phyloP scores from a whole-genome alignment of 2,888 invertebrate species.

The Steromphala cineraria region DNA sequence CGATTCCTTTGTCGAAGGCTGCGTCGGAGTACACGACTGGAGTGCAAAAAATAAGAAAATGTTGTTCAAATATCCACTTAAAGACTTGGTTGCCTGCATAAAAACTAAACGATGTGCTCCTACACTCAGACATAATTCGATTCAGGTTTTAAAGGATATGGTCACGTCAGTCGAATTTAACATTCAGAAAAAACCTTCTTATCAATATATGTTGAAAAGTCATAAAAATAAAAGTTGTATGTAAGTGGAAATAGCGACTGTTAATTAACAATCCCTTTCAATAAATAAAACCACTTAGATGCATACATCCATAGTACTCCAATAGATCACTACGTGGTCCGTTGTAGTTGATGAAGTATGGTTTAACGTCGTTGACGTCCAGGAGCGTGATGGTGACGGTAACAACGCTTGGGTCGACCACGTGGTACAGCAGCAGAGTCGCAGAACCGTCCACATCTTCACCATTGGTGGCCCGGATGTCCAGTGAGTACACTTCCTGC shows the following conservation, averaged over 20 bases:
- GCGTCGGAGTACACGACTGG: conserved; percentile 69
- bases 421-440: background rate
- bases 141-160: too few species aligned
- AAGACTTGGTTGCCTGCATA: too few species aligned
- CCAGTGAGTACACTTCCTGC: conserved; percentile 84
- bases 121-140: too few species aligned
- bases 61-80: too few species aligned
- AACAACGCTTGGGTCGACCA: conserved; percentile 79
- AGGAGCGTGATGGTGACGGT: conserved; percentile 83
- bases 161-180: too few species aligned
- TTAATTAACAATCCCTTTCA: too few species aligned
- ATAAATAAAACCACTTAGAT: too few species aligned
- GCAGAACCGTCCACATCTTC: conserved; percentile 71
- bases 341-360: conserved; percentile 82
- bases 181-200: too few species aligned
- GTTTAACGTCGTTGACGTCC: conserved; percentile 83
- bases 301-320: conserved; percentile 81
- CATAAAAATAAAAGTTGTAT: too few species aligned
- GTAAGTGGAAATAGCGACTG: too few species aligned
- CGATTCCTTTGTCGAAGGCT: conserved; percentile 63
- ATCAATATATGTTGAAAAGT: too few species aligned
- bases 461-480: conserved; percentile 88
- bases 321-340: conserved; percentile 74
- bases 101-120: too few species aligned
- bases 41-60: background rate